Base-by-base conservation (phyloP, 2,797 vertebrate species). In the Sebastes goodei region DNA sequence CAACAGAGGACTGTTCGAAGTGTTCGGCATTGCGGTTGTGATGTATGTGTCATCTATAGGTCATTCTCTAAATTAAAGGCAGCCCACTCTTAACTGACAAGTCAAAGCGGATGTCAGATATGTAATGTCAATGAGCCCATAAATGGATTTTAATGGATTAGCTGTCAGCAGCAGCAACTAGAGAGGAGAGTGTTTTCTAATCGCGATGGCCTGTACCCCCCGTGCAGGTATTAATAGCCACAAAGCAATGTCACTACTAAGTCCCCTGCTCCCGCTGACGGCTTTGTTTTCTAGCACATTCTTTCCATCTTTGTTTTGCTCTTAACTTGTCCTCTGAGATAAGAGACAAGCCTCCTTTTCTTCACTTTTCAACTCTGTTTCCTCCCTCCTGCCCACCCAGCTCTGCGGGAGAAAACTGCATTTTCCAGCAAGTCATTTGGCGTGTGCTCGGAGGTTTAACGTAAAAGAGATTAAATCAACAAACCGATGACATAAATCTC, bases 291-390 rank as follows among this genome's bases (percentile, higher is more conserved):
- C 88, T 78, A 78, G 65, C 78, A 69, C 91, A 96, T 96, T 95
- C 94, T 94, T 95, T 95, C 92, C 95, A 91, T 91, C 91, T 89
- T 94, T 94, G 86, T 90, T 82, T 83, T 88, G 63, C 72, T 86
- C 83, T 66, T 61, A 80, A 86, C 68, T 82, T 91, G 80, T 65
- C 81, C 78, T 80, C 64, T 81, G 46, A 87, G 65, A 87, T 87
- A 83, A 81, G 72, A 81, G 56, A 9, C 21, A 15, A 14, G 7
- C 17, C 15, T 56, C 46, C 23, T 30, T 71, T 81, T 76, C 5
- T 74, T 38, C 23, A 32, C 27, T 62, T 76, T 69, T 59, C 17
- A 27, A 1, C 21, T 35, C 35, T 5, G 23, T 64, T 4, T 25
- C 11, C 61, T 4, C 1, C 38, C 64, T 71, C 15, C 6, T 46